Base-by-base conservation (phyloP, 2,888 invertebrate genomes). In the Drosophila anomelani region DNA sequence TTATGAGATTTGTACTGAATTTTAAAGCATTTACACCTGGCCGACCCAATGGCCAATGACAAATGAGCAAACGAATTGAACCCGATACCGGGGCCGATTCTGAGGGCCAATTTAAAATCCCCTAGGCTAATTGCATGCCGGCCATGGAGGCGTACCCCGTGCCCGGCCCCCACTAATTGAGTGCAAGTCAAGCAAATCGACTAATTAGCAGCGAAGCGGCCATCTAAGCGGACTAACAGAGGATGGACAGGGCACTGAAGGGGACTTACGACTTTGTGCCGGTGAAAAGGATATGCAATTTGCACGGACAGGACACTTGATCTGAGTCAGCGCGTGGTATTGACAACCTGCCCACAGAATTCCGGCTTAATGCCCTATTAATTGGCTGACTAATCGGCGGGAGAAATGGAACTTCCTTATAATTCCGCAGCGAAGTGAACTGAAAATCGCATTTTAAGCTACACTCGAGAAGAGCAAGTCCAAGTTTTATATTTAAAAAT, bases 231-330 rank as follows among this genome's bases (percentile, higher is more conserved):
- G 63, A 75, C 77, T 71, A 64, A 64, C 23, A n/a, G 12, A 23
- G 70, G 67, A 71, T 67, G 80, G 75, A 60, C 74, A 66, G 66
- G n/a, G 44, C 72, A 60, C 66, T 67, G 57, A 55, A 41, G 26
- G 20, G 38, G 20, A 36, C 23, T 43, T 58, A 34, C 29, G 15
- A 12, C 29, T 23, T 34, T 5, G 12, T 4, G 15, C 23, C 46
- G 20, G 17, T 59, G 75, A 58, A 80, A 81, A 79, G 80, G 75
- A 76, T 77, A 79, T 85, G 80, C 85, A 77, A 82, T 82, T 82
- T 76, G 68, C 77, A 58, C 71, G 57, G 68, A 34, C 64, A 49
- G 59, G 49, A 67, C 46, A 61, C 55, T 75, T 60, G 56, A 75
- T 68, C 69, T 41, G 23, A 15, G 60, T 34, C 23, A 43, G 53